phyloP scores from a whole-genome alignment of 2,888 invertebrate species.

The Endomychus coccineus region DNA sequence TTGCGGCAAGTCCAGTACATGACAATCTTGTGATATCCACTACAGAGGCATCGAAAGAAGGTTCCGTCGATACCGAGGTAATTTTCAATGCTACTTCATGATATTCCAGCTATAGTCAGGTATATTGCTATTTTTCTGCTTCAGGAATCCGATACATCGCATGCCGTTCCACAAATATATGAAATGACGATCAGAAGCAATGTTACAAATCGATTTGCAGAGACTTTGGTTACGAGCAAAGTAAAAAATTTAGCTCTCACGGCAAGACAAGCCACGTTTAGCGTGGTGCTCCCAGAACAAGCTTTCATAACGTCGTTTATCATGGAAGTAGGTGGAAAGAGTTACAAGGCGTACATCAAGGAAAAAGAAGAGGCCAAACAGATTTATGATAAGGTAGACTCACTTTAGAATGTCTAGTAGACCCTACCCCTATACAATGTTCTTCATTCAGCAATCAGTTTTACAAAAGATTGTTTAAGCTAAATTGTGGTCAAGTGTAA shows the following conservation, averaged over 20 bases:
- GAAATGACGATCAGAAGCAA: constrained; percentile 57
- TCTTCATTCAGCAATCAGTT: too few relatives aligned
- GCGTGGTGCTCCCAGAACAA: constrained; percentile 59
- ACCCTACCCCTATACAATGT: too few relatives aligned
- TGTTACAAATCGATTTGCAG: constrained; percentile 59
- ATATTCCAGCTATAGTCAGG: too few relatives aligned
- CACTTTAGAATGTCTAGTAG: too few relatives aligned
- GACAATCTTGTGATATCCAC: too few relatives aligned
- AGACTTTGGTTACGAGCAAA: constrained; percentile 56
- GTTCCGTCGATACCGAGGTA: not conserved
- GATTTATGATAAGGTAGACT: constrained; percentile 37
- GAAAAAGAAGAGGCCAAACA: constrained; percentile 57
- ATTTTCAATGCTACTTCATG: not conserved
- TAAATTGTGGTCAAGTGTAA: too few relatives aligned
- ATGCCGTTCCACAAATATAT: constrained; percentile 49
- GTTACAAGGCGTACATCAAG: constrained; percentile 58
- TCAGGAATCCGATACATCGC: too few relatives aligned
- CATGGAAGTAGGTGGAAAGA: constrained; percentile 58
- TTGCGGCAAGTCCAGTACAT: too few relatives aligned
- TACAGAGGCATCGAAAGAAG: not conserved
- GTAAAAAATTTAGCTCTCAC: constrained; percentile 54
- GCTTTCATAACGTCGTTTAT: constrained; percentile 63
- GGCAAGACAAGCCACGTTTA: constrained; percentile 58
- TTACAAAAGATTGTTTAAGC: too few relatives aligned
- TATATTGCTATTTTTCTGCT: too few relatives aligned